Conservation (phyloP, 2,113 vertebrate species). For the Megaceryle torquata region DNA sequence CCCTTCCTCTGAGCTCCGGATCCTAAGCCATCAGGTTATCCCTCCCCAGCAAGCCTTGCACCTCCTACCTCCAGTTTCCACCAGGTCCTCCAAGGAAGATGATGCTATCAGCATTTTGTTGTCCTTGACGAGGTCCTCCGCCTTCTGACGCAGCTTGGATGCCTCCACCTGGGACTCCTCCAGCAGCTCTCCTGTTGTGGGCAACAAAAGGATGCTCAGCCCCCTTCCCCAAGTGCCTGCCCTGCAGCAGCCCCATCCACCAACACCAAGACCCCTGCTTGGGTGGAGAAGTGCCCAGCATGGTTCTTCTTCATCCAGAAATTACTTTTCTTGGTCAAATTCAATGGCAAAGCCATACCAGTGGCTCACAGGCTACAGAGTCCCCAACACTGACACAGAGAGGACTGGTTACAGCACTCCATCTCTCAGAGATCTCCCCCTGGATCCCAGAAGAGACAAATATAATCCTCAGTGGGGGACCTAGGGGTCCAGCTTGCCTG, state of each 20-base stretch:
- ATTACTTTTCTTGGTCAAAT: background rate
- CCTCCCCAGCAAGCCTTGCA: background rate
- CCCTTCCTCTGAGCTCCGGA: background rate
- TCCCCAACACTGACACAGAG: background rate
- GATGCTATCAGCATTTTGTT: slow-evolving; percentile 82
- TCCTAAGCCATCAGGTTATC: background rate
- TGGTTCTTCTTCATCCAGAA: background rate
- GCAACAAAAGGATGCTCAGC: background rate
- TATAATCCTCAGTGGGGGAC: background rate
- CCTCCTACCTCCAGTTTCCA: slow-evolving; percentile 65
- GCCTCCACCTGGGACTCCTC: slow-evolving; percentile 95
- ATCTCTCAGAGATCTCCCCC: background rate
- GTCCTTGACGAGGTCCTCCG: slow-evolving; percentile 91
- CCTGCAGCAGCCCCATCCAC: background rate
- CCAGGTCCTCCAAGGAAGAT: slow-evolving; percentile 59
- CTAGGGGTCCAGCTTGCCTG: background rate
- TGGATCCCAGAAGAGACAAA: background rate
- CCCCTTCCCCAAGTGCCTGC: rapidly evolving
- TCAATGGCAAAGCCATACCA: background rate
- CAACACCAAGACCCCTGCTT: background rate
- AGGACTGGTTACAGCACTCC: background rate
- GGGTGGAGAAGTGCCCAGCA: background rate
- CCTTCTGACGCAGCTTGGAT: slow-evolving; percentile 87
- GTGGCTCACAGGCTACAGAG: background rate
- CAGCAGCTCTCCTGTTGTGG: slow-evolving; percentile 85